Percentiles rank a stretch among this genome's conserved stretches.
Conservation (phyloP, 2,797 vertebrate genomes). For the Coracias cyanogaster region DNA sequence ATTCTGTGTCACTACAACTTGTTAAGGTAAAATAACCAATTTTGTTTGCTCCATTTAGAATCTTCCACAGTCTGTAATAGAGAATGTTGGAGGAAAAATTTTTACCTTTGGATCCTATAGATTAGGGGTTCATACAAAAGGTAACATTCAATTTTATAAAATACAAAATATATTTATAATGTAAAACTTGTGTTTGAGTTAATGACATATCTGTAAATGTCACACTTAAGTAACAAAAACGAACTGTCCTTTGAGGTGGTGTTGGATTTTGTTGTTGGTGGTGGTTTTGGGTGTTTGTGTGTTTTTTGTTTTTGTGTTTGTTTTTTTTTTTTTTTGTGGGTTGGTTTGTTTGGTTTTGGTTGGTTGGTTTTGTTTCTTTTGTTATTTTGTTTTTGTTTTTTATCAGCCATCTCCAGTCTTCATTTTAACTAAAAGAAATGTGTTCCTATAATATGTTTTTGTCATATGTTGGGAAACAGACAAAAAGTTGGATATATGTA, state of each 20-base stretch:
- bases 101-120: slow-evolving; percentile 92
- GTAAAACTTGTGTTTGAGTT: not conserved
- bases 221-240: not conserved
- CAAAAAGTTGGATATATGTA: not conserved
- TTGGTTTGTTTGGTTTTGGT: too few relatives aligned
- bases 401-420: not conserved
- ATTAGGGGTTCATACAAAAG: slow-evolving; percentile 91
- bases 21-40: slow-evolving; percentile 24
- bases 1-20: not conserved
- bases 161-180: not conserved
- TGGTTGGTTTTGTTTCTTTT: not conserved
- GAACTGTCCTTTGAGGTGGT: not conserved
- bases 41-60: slow-evolving; percentile 81
- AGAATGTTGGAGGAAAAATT: slow-evolving; percentile 91
- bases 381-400: not conserved
- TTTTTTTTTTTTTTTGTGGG: not conserved
- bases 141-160: slow-evolving; percentile 70
- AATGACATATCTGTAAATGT: not conserved
- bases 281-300: too few relatives aligned
- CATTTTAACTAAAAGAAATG: not conserved
- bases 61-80: slow-evolving; percentile 87
- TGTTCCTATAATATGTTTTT: not conserved
- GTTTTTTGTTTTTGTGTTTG: too few relatives aligned
- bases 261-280: not conserved
- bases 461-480: not conserved